These are phyloP conservation scores for Melolontha melolontha DNA, from an alignment of 2,888 invertebrate species.

Conservation along the genomic window DNA sequence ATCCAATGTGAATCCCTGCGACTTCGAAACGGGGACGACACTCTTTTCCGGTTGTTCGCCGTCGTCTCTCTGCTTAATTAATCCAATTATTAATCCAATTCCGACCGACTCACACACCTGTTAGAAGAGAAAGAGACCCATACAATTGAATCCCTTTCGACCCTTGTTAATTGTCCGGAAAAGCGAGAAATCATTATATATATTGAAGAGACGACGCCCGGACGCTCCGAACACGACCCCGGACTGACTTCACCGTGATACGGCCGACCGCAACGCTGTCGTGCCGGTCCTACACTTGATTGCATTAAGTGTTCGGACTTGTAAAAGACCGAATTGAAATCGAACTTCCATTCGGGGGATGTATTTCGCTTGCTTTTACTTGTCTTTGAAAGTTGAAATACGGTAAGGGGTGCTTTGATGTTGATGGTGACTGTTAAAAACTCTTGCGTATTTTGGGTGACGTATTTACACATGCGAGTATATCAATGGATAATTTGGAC, in stretches of 20 bases:
- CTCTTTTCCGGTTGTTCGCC: neutral
- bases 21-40: constrained; percentile 3
- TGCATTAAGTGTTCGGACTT: constrained; percentile 18
- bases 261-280: constrained; percentile 62
- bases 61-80: constrained; percentile 24
- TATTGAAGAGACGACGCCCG: neutral
- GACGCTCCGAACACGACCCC: constrained; percentile 6
- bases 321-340: too few species aligned
- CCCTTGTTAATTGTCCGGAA: constrained; percentile 66
- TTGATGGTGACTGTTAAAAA: too few species aligned
- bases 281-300: constrained; percentile 31
- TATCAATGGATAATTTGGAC: too few species aligned
- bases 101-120: constrained; percentile 63
- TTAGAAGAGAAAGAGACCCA: constrained; percentile 57
- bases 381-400: too few species aligned
- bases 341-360: too few species aligned
- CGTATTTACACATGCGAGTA: too few species aligned
- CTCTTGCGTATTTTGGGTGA: too few species aligned
- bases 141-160: constrained; percentile 65
- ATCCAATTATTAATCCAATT: constrained; percentile 57
- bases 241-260: constrained; percentile 59
- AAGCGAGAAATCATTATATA: constrained; percentile 65
- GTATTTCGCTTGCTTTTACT: too few species aligned
- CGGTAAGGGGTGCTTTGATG: too few species aligned
- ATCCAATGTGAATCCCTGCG: too few species aligned